Conservation (phyloP, 2,888 invertebrate genomes). For the Microplitis manilae region DNA sequence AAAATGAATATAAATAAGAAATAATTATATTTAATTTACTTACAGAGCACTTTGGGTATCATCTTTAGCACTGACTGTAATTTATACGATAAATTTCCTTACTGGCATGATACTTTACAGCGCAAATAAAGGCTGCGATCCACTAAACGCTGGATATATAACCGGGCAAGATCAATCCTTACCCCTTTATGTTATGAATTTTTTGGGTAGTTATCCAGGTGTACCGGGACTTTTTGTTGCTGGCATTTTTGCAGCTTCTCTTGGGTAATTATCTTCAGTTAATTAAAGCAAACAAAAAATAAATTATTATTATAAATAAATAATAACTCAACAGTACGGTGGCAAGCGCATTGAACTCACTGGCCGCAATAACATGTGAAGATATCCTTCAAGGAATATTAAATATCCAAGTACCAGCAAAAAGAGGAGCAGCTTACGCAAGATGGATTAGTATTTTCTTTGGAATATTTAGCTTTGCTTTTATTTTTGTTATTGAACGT, state of each 20-base stretch:
- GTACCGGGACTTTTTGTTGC: slow-evolving; percentile 95
- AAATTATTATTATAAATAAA: slow-evolving; percentile 8
- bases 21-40: slow-evolving; percentile 17
- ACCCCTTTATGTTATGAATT: slow-evolving; percentile 91
- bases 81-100: slow-evolving; percentile 89
- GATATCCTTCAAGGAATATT: slow-evolving; percentile 86
- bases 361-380: slow-evolving; percentile 92
- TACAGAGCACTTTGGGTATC: slow-evolving; percentile 84
- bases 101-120: slow-evolving; percentile 90
- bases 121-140: slow-evolving; percentile 89
- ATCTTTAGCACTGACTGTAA: slow-evolving; percentile 81
- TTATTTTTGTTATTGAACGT: slow-evolving; percentile 89
- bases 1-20: background rate
- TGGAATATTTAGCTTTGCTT: slow-evolving; percentile 83
- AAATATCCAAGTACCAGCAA: slow-evolving; percentile 80
- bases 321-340: slow-evolving; percentile 81
- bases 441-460: slow-evolving; percentile 80
- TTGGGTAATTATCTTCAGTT: slow-evolving; percentile 79
- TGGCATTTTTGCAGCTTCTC: slow-evolving; percentile 95
- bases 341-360: slow-evolving; percentile 93
- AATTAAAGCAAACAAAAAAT: background rate
- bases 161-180: slow-evolving; percentile 85
- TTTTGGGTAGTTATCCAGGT: slow-evolving; percentile 83
- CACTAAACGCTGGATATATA: slow-evolving; percentile 81
- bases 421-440: slow-evolving; percentile 83